Evolutionary conservation across 2,888 invertebrate genomes (phyloP).

Genomic region (Sisyra terminalis): DNA sequence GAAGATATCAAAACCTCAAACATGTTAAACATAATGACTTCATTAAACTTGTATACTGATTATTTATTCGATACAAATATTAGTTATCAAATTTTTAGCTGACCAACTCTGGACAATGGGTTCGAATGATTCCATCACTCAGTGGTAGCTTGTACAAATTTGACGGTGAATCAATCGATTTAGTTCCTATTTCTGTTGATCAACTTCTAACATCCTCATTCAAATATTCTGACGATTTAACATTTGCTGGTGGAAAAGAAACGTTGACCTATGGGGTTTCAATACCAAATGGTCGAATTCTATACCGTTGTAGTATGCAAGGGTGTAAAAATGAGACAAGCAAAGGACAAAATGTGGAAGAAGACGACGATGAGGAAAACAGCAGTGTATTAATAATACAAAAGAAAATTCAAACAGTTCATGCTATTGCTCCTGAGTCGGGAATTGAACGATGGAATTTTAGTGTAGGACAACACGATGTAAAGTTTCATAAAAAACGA

Average conservation of each 20-base stretch:
- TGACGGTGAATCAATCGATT: slow-evolving; percentile 75
- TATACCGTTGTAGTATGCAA: slow-evolving; percentile 62
- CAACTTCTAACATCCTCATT: slow-evolving; percentile 74
- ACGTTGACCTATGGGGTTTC: slow-evolving; percentile 76
- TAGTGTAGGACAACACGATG: slow-evolving; percentile 78
- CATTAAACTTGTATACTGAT: neutral
- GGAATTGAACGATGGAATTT: slow-evolving; percentile 92
- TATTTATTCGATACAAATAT: too few relatives aligned
- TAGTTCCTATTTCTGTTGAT: slow-evolving; percentile 75
- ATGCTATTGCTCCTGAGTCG: slow-evolving; percentile 75
- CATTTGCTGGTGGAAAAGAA: slow-evolving; percentile 77
- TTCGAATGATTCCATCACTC: slow-evolving; percentile 82
- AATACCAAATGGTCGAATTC: slow-evolving; percentile 45
- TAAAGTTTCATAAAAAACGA: slow-evolving; percentile 37
- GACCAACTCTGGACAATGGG: slow-evolving; percentile 69
- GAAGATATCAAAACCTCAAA: too few relatives aligned
- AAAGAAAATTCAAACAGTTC: slow-evolving; percentile 69
- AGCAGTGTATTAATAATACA: slow-evolving; percentile 56
- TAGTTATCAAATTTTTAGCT: slow-evolving; percentile 38
- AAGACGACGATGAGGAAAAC: slow-evolving; percentile 21
- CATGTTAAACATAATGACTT: neutral
- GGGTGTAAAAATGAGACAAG: slow-evolving; percentile 54
- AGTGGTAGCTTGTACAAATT: slow-evolving; percentile 84
- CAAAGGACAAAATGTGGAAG: slow-evolving; percentile 28
- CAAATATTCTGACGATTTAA: slow-evolving; percentile 69